Evolutionary conservation across 1,140 invertebrate species (phyloP), one percentile per base, ranked within the genome.

Genomic region (Drosophila chauvacae): DNA sequence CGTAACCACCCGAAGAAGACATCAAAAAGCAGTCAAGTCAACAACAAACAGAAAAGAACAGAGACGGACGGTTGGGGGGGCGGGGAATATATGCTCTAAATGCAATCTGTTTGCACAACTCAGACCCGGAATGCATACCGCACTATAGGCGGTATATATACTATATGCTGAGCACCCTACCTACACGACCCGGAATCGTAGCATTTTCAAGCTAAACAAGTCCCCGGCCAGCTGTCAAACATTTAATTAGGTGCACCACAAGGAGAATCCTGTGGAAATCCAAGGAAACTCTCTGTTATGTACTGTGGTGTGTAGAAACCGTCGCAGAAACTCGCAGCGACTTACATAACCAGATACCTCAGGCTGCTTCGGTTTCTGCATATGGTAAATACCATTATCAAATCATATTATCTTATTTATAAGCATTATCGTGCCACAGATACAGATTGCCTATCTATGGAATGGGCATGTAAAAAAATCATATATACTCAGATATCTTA

Each of bases 391-490:
- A 91, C 80, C 90, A 90, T 91, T 91, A 91, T 91, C 90, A 91
- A 91, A 91, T 90, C 81, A 85, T 91, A 91, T 91, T 91, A 91
- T 91, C 90, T 91, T 91, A 91, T 91, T 91, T 91, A 91, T 91
- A 91, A 91, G 90, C 90, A 91, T 91, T 91, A 91, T 91, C 90
- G 82, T 91, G 62, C 86, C 70, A 77, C 85, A 88, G 85, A 88
- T 90, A 88, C 86, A 88, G 86, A 88, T 90, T 88, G 86, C 86
- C 85, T 88, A 90, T 90, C 85, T 88, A 90, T 88, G 85, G 85
- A 83, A 88, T 90, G 86, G 84, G 77, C 80, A 87, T 87, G 84
- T 88, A 87, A 84, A 90, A 83, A 83, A 77, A 77, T 68, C 73
- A 77, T 77, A 77, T 72, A 73, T 72, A 73, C 66, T 57, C 70